A percentile compares a stretch with the other conserved stretches of the same genome.
These are phyloP conservation scores for Tribolium madens DNA, from an alignment of 1,140 invertebrate genomes.

Conservation along the genomic window DNA sequence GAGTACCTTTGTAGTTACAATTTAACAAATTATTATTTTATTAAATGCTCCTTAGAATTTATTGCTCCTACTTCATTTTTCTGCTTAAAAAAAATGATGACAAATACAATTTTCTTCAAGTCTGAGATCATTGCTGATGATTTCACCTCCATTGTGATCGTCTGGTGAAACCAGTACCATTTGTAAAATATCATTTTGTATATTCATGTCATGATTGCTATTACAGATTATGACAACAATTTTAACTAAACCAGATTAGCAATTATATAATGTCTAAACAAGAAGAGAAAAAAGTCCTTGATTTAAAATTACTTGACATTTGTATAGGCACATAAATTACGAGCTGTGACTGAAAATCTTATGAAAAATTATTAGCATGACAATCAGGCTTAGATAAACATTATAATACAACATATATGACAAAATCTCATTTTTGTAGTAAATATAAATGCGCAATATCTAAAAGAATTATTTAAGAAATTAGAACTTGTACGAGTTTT, in stretches of 20 bases:
- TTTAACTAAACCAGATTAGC: slow-evolving; percentile 3
- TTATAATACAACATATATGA: not conserved
- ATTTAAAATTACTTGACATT: slow-evolving; percentile 9
- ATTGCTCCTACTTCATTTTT: too few relatives aligned
- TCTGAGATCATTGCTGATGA: not conserved
- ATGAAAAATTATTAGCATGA: not conserved
- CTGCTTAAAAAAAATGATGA: too few relatives aligned
- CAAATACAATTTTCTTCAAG: too few relatives aligned
- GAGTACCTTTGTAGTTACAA: too few relatives aligned
- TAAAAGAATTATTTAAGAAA: not conserved
- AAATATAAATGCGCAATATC: not conserved
- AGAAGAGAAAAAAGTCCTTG: not conserved
- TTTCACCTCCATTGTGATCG: not conserved
- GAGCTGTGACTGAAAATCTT: not conserved
- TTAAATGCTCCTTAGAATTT: too few relatives aligned
- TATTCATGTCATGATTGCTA: not conserved
- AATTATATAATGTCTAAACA: slow-evolving; percentile 6
- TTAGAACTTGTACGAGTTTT: not conserved
- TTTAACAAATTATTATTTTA: too few relatives aligned
- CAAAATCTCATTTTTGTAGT: not conserved
- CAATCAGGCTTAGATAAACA: not conserved
- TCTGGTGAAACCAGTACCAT: not conserved
- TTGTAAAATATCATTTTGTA: not conserved
- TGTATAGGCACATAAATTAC: slow-evolving; percentile 14
- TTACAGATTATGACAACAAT: not conserved